phyloP scores from a whole-genome alignment of 2,797 vertebrate species.

The Platalea minor region DNA sequence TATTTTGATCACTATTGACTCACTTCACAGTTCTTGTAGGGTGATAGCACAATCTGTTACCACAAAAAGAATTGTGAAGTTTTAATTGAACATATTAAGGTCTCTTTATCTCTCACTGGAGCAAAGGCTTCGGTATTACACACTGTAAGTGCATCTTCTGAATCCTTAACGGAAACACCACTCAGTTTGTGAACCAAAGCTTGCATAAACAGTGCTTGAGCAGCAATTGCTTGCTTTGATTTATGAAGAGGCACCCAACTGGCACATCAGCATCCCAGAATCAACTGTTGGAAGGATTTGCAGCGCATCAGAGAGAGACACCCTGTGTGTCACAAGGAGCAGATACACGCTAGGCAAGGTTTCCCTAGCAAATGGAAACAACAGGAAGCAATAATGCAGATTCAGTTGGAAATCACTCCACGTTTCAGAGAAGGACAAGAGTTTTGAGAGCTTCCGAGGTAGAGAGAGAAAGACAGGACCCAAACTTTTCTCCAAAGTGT shows the following conservation, averaged over 20 bases:
- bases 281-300: not conserved
- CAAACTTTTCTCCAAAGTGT: not conserved
- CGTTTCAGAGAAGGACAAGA: not conserved
- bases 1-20: constrained; percentile 32
- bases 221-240: constrained; percentile 20
- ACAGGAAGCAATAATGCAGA: not conserved
- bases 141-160: not conserved
- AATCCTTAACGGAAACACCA: not conserved
- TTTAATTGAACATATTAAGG: constrained; percentile 33
- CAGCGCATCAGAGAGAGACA: not conserved
- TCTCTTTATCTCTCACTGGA: not conserved
- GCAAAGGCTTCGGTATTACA: constrained; percentile 15
- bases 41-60: not conserved
- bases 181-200: not conserved
- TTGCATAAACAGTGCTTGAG: constrained; percentile 1
- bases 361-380: not conserved
- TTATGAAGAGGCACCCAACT: not conserved
- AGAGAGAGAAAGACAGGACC: not conserved
- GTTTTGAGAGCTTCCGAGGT: not conserved
- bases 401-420: not conserved
- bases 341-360: not conserved
- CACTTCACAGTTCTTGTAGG: not conserved
- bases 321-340: not conserved
- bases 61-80: constrained; percentile 1
- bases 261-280: not conserved